phyloP scores from a whole-genome alignment of 2,113 vertebrate species.

The Megalops atlanticus region DNA sequence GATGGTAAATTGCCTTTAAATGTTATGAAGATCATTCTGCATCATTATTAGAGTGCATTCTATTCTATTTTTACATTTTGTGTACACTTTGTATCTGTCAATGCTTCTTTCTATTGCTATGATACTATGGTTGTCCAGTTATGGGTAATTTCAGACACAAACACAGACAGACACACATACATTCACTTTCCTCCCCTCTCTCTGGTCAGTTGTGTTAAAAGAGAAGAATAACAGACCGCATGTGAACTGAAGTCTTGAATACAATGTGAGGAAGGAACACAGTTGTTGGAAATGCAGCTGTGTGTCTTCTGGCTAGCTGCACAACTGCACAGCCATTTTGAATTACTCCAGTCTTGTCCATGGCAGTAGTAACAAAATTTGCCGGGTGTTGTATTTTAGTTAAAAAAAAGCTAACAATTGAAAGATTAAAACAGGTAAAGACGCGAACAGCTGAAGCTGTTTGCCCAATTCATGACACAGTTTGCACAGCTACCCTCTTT shows the following conservation, averaged over 20 bases:
- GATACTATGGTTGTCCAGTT: neutral
- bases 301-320: neutral
- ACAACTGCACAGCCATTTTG: neutral
- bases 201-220: slow-evolving; percentile 41
- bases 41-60: too few relatives aligned
- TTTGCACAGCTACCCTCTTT: slow-evolving; percentile 34
- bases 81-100: neutral
- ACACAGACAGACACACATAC: neutral
- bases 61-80: too few relatives aligned
- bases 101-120: neutral
- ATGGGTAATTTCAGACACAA: neutral
- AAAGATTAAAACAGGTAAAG: too few relatives aligned
- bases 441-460: neutral
- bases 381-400: neutral
- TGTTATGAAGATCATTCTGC: too few relatives aligned
- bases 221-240: slow-evolving; percentile 40
- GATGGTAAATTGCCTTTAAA: too few relatives aligned
- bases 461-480: slow-evolving; percentile 28
- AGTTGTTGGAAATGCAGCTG: neutral
- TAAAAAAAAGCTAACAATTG: neutral
- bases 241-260: slow-evolving; percentile 45
- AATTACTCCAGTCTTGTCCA: too few relatives aligned
- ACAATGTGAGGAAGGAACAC: slow-evolving; percentile 53
- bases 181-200: neutral
- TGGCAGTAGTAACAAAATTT: neutral